Percentiles rank a stretch among this genome's conserved stretches.
Evolutionary conservation across 2,113 vertebrate genomes (phyloP).

Genomic region (Cepphus grylle): DNA sequence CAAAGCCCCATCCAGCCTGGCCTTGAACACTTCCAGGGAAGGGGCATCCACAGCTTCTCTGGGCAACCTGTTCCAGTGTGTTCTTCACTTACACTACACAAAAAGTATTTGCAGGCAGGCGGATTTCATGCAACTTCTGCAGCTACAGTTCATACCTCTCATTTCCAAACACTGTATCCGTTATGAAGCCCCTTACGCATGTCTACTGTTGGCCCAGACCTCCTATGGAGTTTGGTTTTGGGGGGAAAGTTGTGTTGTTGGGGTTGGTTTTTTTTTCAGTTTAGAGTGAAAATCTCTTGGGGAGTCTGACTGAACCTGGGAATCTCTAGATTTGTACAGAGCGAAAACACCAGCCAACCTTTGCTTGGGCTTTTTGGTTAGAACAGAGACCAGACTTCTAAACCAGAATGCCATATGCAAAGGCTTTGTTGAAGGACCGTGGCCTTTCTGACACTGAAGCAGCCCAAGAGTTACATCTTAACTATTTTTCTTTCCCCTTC

Average conservation of each 20-base stretch:
- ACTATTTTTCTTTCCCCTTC: background rate
- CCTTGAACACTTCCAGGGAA: background rate
- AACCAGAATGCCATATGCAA: background rate
- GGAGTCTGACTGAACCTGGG: background rate
- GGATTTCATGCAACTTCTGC: background rate
- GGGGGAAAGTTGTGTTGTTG: no score
- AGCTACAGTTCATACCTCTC: background rate
- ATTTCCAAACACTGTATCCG: background rate
- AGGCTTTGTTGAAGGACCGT: background rate
- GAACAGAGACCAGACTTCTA: background rate
- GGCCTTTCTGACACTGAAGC: background rate
- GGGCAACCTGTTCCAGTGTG: background rate
- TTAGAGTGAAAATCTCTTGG: background rate
- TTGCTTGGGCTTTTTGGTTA: background rate
- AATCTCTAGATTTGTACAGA: background rate
- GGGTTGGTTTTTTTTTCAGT: background rate
- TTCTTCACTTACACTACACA: background rate
- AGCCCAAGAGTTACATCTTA: background rate
- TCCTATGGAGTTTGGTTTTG: background rate
- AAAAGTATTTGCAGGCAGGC: background rate
- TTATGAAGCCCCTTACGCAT: background rate
- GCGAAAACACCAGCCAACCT: background rate
- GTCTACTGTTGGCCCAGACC: background rate
- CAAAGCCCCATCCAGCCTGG: background rate
- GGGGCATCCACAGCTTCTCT: background rate